A percentile compares a stretch with the other conserved stretches of the same genome.
Conservation (phyloP, 2,113 vertebrate species). For the Tetraodon nigroviridis region DNA sequence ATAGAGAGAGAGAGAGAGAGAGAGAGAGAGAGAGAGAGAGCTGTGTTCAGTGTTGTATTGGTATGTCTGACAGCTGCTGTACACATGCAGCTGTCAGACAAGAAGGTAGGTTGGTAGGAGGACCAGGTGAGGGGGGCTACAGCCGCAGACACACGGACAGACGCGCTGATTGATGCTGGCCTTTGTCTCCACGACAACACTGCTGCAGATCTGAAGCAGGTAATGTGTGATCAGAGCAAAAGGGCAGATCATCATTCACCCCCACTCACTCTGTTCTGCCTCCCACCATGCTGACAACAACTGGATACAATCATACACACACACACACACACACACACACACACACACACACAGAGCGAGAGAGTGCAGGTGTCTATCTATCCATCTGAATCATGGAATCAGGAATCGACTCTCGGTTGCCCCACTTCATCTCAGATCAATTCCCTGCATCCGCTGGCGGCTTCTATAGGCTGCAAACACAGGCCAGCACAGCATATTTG, state of each 20-base stretch:
- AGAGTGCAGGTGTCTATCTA: too few relatives aligned
- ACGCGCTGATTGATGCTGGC: conserved; percentile 70
- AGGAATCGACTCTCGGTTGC: too few relatives aligned
- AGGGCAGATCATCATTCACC: conserved; percentile 71
- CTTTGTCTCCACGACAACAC: conserved; percentile 60
- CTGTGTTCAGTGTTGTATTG: conserved; percentile 7
- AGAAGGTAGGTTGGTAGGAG: conserved; percentile 61
- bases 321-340: too few relatives aligned
- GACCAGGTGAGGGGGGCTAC: conserved; percentile 55
- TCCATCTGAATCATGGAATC: too few relatives aligned
- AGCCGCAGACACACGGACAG: conserved; percentile 64
- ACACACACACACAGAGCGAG: too few relatives aligned
- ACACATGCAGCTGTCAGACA: conserved; percentile 59
- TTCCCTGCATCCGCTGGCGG: background rate
- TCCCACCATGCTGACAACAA: conserved; percentile 23
- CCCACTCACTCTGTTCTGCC: conserved; percentile 28
- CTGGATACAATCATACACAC: background rate
- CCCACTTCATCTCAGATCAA: too few relatives aligned
- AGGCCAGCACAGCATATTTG: conserved; percentile 45
- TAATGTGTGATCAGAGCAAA: conserved; percentile 76
- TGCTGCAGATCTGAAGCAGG: conserved; percentile 62
- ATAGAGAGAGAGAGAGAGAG: too few relatives aligned
- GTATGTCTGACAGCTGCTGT: conserved; percentile 7
- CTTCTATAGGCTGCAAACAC: conserved; percentile 38
- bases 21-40: background rate